Base-by-base conservation (phyloP, 2,797 vertebrate genomes). In the Moxostoma hubbsi region DNA sequence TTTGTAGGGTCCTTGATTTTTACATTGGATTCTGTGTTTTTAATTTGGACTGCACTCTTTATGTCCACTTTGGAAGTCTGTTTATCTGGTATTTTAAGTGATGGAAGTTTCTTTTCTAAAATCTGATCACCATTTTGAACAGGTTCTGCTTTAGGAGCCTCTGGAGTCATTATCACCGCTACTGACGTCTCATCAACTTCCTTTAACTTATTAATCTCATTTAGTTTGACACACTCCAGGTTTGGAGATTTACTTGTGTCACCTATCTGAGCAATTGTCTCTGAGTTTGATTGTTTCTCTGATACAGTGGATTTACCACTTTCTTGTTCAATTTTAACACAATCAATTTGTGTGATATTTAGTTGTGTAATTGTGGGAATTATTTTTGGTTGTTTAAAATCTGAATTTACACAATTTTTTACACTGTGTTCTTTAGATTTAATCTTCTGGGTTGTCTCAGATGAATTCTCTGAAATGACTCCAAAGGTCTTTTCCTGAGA, bases 291-390 rank as follows among this genome's bases (percentile, higher is more conserved):
- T 46, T 79, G 64, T 78, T 85, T 82, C 74, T 79, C 81, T 62
- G 55, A 66, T 49, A 15, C 59, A 18, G 77, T 78, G 9, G 4
- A 47, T 71, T 77, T 51, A 51, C 45, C 61, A 50, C 58, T 77
- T 65, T 51, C 53, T 46, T 71, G 45, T 58, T 54, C 9, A 51
- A 2, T 55, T 68, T 54, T 46, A 62, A 67, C 73, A 36, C 72
- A 79, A 65, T 86, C 79, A 81, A 83, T 82, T 64, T 84, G 82
- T 7, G 67, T 61, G 70, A 43, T 83, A 16, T 70, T 80, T 86
- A 61, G 45, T 65, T n/a, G 73, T 78, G 62, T 54, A 2, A 0
- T 82, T 73, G 76, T 75, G 53, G 9, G 16, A 64, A 55, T 57
- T 62, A 51, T 51, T 77, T 63, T 61, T 50, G 77, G 9, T 53